These are phyloP conservation scores for Zygaena filipendulae DNA, from an alignment of 2,888 invertebrate species.

Conservation along the genomic window DNA sequence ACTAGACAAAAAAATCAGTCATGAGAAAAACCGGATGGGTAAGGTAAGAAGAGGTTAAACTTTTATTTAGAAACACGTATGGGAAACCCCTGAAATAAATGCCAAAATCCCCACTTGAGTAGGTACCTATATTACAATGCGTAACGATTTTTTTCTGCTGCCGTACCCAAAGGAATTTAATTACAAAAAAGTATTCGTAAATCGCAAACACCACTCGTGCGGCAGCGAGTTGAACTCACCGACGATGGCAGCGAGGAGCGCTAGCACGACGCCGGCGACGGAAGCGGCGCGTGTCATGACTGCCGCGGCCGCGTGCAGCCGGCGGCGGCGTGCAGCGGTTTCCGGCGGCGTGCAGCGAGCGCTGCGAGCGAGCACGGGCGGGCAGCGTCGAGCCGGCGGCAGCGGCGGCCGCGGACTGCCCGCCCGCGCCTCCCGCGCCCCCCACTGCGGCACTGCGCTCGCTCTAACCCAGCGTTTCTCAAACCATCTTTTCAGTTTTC, in stretches of 20 bases:
- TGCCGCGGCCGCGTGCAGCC: conserved; percentile 28
- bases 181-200: no score
- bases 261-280: conserved; percentile 30
- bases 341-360: conserved; percentile 64
- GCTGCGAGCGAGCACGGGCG: conserved; percentile 17
- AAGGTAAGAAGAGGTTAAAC: no score
- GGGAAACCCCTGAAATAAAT: no score
- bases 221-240: conserved; percentile 36
- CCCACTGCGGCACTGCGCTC: conserved; percentile 64
- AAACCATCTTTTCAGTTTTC: conserved; percentile 7
- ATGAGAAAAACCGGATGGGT: no score
- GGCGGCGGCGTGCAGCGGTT: conserved; percentile 41
- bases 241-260: conserved; percentile 44
- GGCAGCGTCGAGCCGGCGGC: conserved; percentile 31
- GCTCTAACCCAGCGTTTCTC: conserved; percentile 17
- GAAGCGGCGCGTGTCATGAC: conserved; percentile 44
- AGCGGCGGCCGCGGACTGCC: conserved; percentile 25
- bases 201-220: no score
- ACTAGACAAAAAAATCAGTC: no score
- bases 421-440: conserved; percentile 41
- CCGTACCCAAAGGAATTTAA: no score
- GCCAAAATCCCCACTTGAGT: no score
- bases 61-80: no score
- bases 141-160: no score
- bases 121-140: no score